These are phyloP conservation scores for Mirza zaza DNA, from an alignment of 2,113 vertebrate species.

Conservation along the genomic window DNA sequence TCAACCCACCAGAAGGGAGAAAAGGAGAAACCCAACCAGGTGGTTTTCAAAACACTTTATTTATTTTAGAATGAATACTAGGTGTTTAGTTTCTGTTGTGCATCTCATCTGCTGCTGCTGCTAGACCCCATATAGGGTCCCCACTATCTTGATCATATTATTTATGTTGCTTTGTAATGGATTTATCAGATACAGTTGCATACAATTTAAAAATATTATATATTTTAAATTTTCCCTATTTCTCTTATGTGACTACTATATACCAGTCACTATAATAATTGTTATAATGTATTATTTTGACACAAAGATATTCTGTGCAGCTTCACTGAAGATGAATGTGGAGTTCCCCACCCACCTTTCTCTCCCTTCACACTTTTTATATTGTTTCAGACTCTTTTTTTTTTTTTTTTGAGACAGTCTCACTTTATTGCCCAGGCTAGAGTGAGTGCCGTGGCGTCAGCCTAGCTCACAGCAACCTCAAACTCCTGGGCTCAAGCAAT, in stretches of 20 bases:
- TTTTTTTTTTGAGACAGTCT: too few species aligned
- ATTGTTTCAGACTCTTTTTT: not conserved
- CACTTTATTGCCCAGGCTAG: too few species aligned
- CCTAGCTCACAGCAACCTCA: too few species aligned
- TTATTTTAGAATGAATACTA: not conserved
- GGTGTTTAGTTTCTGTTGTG: not conserved
- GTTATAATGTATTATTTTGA: not conserved
- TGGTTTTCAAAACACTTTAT: not conserved
- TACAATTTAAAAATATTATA: not conserved
- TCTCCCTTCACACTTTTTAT: not conserved
- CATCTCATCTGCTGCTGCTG: not conserved
- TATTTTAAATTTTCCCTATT: not conserved
- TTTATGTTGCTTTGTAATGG: not conserved
- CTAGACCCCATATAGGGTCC: fast-evolving
- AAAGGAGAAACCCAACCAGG: not conserved
- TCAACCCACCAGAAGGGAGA: not conserved
- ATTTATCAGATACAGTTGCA: not conserved
- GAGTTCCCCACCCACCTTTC: not conserved
- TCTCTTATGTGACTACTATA: not conserved
- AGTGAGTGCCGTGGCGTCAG: too few species aligned
- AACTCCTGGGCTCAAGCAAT: too few species aligned
- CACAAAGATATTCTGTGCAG: not conserved
- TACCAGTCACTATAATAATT: not conserved
- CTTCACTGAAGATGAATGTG: not conserved
- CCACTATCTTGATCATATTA: not conserved